A percentile compares a stretch with the other conserved stretches of the same genome.
These are phyloP conservation scores for Sander lucioperca DNA, from an alignment of 2,113 vertebrate genomes.

Conservation along the genomic window DNA sequence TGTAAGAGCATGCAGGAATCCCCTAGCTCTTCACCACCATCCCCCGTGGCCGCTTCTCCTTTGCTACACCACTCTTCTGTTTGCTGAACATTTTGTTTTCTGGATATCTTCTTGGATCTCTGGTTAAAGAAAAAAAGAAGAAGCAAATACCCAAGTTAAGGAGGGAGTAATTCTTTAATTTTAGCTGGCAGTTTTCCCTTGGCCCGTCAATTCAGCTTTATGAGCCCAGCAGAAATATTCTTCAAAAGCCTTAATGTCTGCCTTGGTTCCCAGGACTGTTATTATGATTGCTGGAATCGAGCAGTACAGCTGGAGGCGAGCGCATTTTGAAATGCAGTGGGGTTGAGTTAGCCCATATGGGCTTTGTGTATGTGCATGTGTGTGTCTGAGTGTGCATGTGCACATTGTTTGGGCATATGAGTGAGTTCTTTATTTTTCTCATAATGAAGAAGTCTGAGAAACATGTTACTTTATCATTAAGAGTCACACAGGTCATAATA, in stretches of 20 bases:
- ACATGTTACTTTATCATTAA: constrained; percentile 14
- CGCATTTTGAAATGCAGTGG: constrained; percentile 60
- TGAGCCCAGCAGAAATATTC: constrained; percentile 67
- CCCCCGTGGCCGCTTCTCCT: constrained; percentile 20
- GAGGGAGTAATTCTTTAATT: constrained; percentile 71
- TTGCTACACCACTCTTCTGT: constrained; percentile 43
- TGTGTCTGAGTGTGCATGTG: constrained; percentile 6
- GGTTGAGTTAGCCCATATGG: constrained; percentile 35
- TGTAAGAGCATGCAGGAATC: constrained; percentile 54
- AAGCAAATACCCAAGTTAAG: constrained; percentile 42
- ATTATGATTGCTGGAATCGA: constrained; percentile 66
- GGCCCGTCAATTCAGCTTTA: constrained; percentile 74
- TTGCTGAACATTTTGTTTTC: constrained; percentile 48
- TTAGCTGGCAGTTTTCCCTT: constrained; percentile 66
- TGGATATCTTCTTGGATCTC: constrained; percentile 9
- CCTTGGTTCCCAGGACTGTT: constrained; percentile 69
- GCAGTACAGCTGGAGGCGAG: constrained; percentile 62
- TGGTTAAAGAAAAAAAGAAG: constrained; percentile 11
- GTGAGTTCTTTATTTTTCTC: constrained; percentile 17
- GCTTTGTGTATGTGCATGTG: constrained; percentile 33
- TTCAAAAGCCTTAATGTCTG: constrained; percentile 68
- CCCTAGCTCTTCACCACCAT: constrained; percentile 41
- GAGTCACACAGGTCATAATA: background rate
- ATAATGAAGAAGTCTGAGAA: constrained; percentile 10
- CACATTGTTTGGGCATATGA: constrained; percentile 15